Conservation (phyloP, 2,797 vertebrate species). For the Streptopelia turtur region DNA sequence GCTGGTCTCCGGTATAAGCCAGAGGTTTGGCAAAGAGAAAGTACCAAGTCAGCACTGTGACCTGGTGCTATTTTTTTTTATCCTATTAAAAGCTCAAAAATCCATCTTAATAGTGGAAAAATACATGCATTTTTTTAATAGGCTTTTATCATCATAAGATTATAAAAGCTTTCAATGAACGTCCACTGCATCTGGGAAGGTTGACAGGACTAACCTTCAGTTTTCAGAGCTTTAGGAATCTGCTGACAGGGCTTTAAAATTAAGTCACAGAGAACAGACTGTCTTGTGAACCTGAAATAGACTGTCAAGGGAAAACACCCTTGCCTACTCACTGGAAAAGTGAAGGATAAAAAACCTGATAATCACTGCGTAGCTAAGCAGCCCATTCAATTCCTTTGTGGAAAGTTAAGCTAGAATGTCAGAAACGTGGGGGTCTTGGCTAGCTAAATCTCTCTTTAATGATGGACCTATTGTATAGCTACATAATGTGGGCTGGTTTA, state of each 20-base stretch:
- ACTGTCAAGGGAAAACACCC: background rate
- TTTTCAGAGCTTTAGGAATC: background rate
- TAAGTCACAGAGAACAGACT: background rate
- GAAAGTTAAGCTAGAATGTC: background rate
- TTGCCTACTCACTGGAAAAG: background rate
- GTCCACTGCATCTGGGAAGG: background rate
- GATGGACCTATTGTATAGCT: background rate
- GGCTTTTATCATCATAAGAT: background rate
- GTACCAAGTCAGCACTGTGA: background rate
- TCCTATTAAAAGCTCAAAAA: background rate
- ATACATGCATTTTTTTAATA: background rate
- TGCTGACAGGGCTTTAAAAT: constrained; percentile 17
- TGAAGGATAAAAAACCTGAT: background rate
- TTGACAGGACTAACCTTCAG: background rate
- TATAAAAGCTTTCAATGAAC: background rate
- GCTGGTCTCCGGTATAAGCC: background rate
- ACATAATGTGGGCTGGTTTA: background rate
- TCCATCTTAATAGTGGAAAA: background rate
- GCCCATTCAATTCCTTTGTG: background rate
- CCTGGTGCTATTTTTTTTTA: background rate
- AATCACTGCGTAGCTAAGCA: background rate
- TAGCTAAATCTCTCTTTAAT: background rate
- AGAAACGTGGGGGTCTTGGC: background rate
- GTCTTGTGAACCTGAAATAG: constrained; percentile 2
- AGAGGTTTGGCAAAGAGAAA: background rate